Conservation (phyloP, 2,888 invertebrate species). For the Salticus scenicus region DNA sequence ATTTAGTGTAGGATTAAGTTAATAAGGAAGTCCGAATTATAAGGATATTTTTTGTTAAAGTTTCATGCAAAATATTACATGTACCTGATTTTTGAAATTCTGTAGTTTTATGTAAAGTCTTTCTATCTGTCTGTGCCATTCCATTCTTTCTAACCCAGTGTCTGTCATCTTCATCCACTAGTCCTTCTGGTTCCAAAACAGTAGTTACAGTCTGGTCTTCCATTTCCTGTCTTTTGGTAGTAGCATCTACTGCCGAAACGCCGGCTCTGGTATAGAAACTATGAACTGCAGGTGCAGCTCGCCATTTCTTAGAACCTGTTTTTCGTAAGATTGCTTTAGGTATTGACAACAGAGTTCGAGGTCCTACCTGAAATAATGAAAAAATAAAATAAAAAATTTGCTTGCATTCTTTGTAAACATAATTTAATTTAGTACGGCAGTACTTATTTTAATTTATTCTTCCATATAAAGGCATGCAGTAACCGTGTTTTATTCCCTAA, state of each 20-base stretch:
- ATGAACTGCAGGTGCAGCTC: constrained; percentile 9
- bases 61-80: too few species aligned
- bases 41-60: too few species aligned
- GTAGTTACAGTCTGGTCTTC: constrained; percentile 61
- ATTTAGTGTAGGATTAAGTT: too few species aligned
- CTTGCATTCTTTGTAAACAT: too few species aligned
- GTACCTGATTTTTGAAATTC: neutral
- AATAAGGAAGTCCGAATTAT: too few species aligned
- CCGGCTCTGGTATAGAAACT: neutral
- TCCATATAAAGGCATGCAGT: too few species aligned
- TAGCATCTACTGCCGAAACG: neutral
- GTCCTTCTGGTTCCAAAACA: constrained; percentile 44
- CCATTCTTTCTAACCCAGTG: constrained; percentile 6
- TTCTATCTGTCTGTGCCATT: neutral
- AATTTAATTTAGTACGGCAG: too few species aligned
- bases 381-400: neutral
- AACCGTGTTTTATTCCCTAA: too few species aligned
- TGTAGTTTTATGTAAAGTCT: neutral
- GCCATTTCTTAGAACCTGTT: constrained; percentile 2
- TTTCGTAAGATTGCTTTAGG: constrained; percentile 57
- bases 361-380: constrained; percentile 18
- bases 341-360: constrained; percentile 41
- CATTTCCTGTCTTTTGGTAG: constrained; percentile 27
- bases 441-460: too few species aligned
- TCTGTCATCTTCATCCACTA: constrained; percentile 13